Evolutionary conservation across 1,140 invertebrate species (phyloP), one percentile per base, ranked within the genome.

Genomic region (Chionoecetes opilio): DNA sequence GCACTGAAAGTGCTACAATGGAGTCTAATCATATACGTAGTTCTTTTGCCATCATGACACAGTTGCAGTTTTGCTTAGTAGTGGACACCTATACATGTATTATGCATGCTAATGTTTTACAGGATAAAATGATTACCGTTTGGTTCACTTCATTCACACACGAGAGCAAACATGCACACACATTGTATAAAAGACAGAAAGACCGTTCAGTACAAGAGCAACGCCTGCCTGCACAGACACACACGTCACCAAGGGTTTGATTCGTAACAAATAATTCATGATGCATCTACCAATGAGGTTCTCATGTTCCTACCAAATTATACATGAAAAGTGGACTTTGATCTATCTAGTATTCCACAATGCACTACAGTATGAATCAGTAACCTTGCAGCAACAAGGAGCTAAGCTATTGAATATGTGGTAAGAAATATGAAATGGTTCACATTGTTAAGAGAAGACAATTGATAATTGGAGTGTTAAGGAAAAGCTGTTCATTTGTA

Each of bases 321-420:
- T 2, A n/a, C n/a, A 75, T 75, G n/a, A 75, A 75, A 75, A 2
- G 63, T 75, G 63, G 63, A 75, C 63, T 75, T 26, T 0, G 21
- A n/a, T 75, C n/a, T 26, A 75, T 11, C 63, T 75, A 75, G 21
- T 75, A n/a, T n/a, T 75, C 63, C 63, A 75, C 8, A n/a, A n/a
- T 75, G 26, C 63, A 75, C 63, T 75, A 75, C n/a, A n/a, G n/a
- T 75, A 75, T 75, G 63, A 75, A 11, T 75, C 63, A 75, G 21
- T 75, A 75, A 75, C 63, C 21, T 75, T 75, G 63, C n/a, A 11
- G 8, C 63, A 75, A 75, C 63, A 75, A 75, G 63, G 63, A 75
- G 63, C 63, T 75, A 75, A 75, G 63, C 63, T 75, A 75, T 17
- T 75, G 63, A 75, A 75, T 75, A 75, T 75, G 63, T 75, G 63